Evolutionary conservation across 2,888 invertebrate genomes (phyloP), one percentile per base, ranked within the genome.

Genomic region (Drymonia ruficornis): DNA sequence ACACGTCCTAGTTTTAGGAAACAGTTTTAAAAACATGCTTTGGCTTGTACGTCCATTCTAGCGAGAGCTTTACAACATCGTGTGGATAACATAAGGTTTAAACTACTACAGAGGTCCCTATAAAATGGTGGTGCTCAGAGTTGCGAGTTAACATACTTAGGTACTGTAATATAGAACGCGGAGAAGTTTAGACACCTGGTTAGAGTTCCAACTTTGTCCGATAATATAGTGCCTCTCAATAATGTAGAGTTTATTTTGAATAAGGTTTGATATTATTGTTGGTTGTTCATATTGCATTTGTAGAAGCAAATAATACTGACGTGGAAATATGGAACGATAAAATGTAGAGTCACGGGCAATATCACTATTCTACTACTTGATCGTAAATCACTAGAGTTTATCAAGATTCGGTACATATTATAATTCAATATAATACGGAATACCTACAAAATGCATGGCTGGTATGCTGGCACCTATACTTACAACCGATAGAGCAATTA

Each of bases 21-120:
- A 58, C 67, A 55, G 62, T 67, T 77, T 76, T 68, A 68, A 74
- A 75, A 77, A 70, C 64, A 66, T 59, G 52, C 55, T 49, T 50
- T 61, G 56, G 53, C 43, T 44, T 40, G 50, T 45, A 43, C 47
- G 44, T 38, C 69, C 63, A 65, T 49, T 48, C 40, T 53, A 56
- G 49, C 50, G 42, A 50, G 61, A 61, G n/a, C 69, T 49, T 48
- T 53, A 50, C 53, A 55, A 43, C 36, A 48, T n/a, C 40, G 18
- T 49, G 40, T 34, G 36, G n/a, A 18, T 0, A 13, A 12, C 13
- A 43, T 19, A 12, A 19, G 11, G 15, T n/a, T 0, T 3, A 40
- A 40, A 40, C 16, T 6, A 16, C 16, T 11, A 40, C 40, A 2
- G 16, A 16, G 40, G 11, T 40, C 16, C 16, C 16, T 9, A 6